Base-by-base conservation (phyloP, 2,797 vertebrate species). In the Etheostoma nigrum region DNA sequence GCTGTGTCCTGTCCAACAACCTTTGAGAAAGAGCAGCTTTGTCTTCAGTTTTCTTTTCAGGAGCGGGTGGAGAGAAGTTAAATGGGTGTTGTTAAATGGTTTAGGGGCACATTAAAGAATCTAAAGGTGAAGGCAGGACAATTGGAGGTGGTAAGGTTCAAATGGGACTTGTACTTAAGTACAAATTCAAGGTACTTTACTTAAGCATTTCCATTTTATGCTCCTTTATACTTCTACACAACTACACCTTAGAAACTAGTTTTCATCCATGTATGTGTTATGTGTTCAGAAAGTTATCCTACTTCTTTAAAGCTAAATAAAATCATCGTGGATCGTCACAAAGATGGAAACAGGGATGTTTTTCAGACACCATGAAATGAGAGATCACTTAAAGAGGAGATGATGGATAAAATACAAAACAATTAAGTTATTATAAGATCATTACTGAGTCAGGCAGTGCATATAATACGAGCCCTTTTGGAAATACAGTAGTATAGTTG, bases 1-100 rank as follows among this genome's bases (percentile, higher is more conserved):
- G 79, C 88, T 79, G 81, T 86, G 91, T 91, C 90, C 85, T 87
- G 84, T 66, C 74, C 65, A 73, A 21, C 19, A 53, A 23, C 73
- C 16, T 7, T 70, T 16, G 74, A 92, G 79, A 94, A 93, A 92
- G 91, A 85, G 86, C 59, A 60, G 78, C 86, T 91, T 88, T 94
- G 91, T 94, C 27, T 58, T 52, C 21, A 47, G 30, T 44, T 63
- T 54, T 53, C 21, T 68, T 51, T 53, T 36, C 40, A 57, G 40
- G 52, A 57, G 64, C 5, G 21, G 57, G 3, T 1, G 5, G 53
- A 72, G 78, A 44, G 57, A 15, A 12, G 82, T 67, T 23, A 72
- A 69, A 62, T 54, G 58, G 4, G 21, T 1, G 27, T 67, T 36
- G 54, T 47, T 19, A 49, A 6, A 58, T n/a, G 36, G 42, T 64